Percentiles rank a stretch among this genome's conserved stretches.
These are phyloP conservation scores for Tupaia chinensis DNA, from an alignment of 2,113 vertebrate genomes.

Conservation along the genomic window DNA sequence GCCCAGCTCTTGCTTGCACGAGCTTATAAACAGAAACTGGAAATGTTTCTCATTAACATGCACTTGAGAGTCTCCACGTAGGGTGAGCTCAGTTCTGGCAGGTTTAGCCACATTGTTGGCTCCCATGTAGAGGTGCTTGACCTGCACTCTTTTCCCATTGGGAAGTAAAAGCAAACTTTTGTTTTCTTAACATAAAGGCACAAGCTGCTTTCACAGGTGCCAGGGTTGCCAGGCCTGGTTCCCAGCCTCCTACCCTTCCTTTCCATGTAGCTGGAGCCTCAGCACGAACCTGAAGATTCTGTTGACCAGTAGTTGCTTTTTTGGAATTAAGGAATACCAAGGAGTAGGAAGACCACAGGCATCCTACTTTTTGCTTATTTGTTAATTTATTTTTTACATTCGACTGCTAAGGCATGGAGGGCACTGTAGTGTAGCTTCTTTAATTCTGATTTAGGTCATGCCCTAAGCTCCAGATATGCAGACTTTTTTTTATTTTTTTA, in stretches of 20 bases:
- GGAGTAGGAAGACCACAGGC: rapidly evolving
- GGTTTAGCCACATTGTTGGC: background rate
- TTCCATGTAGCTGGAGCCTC: background rate
- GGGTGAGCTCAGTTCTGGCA: background rate
- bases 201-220: background rate
- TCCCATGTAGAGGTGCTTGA: background rate
- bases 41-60: slow-evolving; percentile 37
- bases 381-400: too few relatives aligned
- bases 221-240: background rate
- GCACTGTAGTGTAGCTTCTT: background rate
- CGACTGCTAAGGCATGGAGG: too few relatives aligned
- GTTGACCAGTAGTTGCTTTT: background rate
- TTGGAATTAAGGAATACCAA: background rate
- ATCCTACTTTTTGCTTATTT: background rate
- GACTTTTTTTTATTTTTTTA: background rate
- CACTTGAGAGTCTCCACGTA: background rate
- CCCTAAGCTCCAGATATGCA: background rate
- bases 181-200: background rate
- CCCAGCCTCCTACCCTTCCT: background rate
- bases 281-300: background rate
- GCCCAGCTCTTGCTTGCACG: background rate
- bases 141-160: background rate
- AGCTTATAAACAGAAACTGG: slow-evolving; percentile 24
- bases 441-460: background rate
- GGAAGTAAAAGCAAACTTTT: background rate